These are phyloP conservation scores for Oreochromis mossambicus DNA, from an alignment of 2,797 vertebrate genomes.

Conservation along the genomic window DNA sequence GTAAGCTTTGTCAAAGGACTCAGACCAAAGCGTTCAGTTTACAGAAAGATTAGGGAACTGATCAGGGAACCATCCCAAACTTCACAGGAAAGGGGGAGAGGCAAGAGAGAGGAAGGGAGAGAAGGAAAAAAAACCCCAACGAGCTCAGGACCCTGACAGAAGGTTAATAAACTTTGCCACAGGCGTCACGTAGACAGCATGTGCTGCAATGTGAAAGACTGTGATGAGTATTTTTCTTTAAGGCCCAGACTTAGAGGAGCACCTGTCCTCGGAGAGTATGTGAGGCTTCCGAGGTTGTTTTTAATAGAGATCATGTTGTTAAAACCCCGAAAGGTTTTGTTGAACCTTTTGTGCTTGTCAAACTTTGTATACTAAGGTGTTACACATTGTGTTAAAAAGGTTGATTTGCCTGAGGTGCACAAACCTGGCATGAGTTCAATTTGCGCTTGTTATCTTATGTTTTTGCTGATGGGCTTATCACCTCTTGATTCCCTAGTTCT, in stretches of 20 bases:
- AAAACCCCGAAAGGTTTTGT: neutral
- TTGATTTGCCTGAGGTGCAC: neutral
- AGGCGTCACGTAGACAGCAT: neutral
- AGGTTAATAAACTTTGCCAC: slow-evolving; percentile 9
- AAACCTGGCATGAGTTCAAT: neutral
- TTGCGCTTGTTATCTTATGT: neutral
- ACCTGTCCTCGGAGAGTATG: neutral
- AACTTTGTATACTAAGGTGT: neutral
- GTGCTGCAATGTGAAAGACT: neutral
- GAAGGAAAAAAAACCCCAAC: rapidly evolving
- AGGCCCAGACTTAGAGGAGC: neutral
- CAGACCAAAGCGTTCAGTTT: neutral
- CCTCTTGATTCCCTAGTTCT: neutral
- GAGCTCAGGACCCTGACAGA: neutral
- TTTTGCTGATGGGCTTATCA: neutral
- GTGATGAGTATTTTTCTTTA: neutral
- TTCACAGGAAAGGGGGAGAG: neutral
- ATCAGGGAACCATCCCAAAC: neutral
- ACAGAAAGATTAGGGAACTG: neutral
- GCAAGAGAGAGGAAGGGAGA: neutral
- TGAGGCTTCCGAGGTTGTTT: neutral
- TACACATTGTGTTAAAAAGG: neutral
- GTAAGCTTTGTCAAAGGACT: neutral
- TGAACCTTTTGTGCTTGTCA: neutral
- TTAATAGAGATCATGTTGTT: neutral